Percentiles rank a stretch among this genome's conserved stretches.
Evolutionary conservation across 2,113 vertebrate species (phyloP).

Genomic region (Pachycephala philippinensis): DNA sequence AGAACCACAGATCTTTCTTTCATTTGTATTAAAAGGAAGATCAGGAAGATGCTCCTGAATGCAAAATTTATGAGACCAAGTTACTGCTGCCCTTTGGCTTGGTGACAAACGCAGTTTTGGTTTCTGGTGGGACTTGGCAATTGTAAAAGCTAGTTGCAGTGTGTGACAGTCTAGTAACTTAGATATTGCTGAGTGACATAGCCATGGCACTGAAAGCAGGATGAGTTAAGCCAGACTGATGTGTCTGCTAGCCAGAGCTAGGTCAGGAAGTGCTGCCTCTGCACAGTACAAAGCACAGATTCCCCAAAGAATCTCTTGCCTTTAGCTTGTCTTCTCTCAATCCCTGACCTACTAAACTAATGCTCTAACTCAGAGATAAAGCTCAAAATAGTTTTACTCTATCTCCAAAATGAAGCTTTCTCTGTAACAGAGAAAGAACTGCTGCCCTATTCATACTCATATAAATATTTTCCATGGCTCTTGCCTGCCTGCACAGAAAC

Average conservation of each 20-base stretch:
- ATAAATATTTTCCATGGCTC: not conserved
- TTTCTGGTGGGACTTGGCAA: not conserved
- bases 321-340: not conserved
- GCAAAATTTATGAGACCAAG: not conserved
- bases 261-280: not conserved
- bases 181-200: not conserved
- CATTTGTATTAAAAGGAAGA: not conserved
- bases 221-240: not conserved
- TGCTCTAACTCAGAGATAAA: not conserved
- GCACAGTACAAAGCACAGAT: not conserved
- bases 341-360: not conserved
- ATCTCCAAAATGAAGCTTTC: not conserved
- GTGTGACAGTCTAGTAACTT: not conserved
- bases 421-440: not conserved
- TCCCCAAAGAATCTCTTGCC: not conserved
- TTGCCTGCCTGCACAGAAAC: not conserved
- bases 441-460: not conserved
- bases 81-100: not conserved
- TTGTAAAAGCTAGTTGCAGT: not conserved
- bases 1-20: not conserved
- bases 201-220: not conserved
- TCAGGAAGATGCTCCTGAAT: not conserved
- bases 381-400: not conserved
- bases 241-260: not conserved
- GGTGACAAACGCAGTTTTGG: not conserved